Evolutionary conservation across 2,113 vertebrate species (phyloP), one percentile per base, ranked within the genome.

Genomic region (Microtus pennsylvanicus): DNA sequence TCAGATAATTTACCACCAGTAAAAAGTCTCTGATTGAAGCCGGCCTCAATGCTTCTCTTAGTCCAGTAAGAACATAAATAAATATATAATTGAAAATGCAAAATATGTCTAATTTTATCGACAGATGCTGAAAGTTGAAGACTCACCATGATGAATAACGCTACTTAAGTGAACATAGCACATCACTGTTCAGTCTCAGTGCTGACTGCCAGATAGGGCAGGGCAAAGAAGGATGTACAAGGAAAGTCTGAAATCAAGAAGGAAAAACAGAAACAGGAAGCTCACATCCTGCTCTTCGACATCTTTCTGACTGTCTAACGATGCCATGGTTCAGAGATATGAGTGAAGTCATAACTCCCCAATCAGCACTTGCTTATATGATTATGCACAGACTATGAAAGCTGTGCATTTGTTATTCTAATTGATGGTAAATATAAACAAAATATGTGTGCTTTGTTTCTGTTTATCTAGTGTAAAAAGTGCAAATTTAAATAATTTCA

Each of bases 111-210:
- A 83, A 86, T 83, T 38, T 33, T 76, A 47, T 50, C 92, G 24
- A 74, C 61, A 88, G 24, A 95, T 93, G 45, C 67, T 95, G 24
- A 96, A 93, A 89, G 13, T 90, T 90, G 94, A 69, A 65, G 50
- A 24, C 88, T 86, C 93, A 95, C 91, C 87, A 81, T 13, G 78
- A 4, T 76, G 52, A 93, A 45, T 50, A 33, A 89, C 42, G 55
- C 6, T 63, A 30, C 55, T 58, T 81, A 80, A 24, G 19, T 22
- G 55, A 90, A 74, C 19, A 35, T 58, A 90, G 30, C 9, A 47
- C 1, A 74, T 82, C 13, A 2, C 16, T 69, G 8, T 38, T 74
- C 6, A 70, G 30, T 95, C 11, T n/a, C 50, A 85, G 61, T 83
- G 35, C 7, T 52, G 50, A 67, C 30, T 72, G 33, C 3, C 65